A percentile compares a stretch with the other conserved stretches of the same genome.
Evolutionary conservation across 2,888 invertebrate genomes (phyloP).

Genomic region (Dione vanillae): DNA sequence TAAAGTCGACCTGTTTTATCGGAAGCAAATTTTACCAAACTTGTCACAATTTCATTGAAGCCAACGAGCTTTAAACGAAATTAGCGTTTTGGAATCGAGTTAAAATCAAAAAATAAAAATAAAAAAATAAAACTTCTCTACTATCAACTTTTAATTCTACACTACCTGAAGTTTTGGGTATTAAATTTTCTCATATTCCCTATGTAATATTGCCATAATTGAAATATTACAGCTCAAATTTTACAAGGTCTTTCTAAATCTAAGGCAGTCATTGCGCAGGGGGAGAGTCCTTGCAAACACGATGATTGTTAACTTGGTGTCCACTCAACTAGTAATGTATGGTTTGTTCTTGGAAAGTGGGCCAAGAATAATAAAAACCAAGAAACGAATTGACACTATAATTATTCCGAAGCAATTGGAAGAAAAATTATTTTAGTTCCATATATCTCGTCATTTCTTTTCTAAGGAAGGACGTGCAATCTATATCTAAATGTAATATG

Average conservation of each 20-base stretch:
- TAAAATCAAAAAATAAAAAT: too few species aligned
- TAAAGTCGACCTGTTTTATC: constrained; percentile 25
- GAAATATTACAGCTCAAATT: background rate
- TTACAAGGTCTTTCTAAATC: background rate
- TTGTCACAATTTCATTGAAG: constrained; percentile 74
- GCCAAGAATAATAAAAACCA: too few species aligned
- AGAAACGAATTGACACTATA: too few species aligned
- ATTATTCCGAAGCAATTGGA: too few species aligned
- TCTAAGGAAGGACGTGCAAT: too few species aligned
- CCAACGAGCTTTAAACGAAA: constrained; percentile 71
- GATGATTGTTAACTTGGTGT: too few species aligned
- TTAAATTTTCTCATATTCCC: constrained; percentile 23
- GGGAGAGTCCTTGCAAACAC: too few species aligned
- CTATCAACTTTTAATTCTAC: constrained; percentile 74
- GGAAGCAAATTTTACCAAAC: constrained; percentile 65
- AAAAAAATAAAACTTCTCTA: constrained; percentile 62
- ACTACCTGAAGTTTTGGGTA: constrained; percentile 57
- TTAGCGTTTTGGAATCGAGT: constrained; percentile 76
- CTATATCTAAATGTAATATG: too few species aligned
- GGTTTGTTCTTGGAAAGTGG: too few species aligned
- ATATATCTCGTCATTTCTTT: too few species aligned
- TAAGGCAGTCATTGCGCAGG: background rate
- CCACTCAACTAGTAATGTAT: too few species aligned
- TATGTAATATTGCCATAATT: constrained; percentile 1
- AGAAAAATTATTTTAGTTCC: too few species aligned